These are phyloP conservation scores for Cataglyphis hispanica DNA, from an alignment of 1,140 invertebrate species.

Conservation along the genomic window DNA sequence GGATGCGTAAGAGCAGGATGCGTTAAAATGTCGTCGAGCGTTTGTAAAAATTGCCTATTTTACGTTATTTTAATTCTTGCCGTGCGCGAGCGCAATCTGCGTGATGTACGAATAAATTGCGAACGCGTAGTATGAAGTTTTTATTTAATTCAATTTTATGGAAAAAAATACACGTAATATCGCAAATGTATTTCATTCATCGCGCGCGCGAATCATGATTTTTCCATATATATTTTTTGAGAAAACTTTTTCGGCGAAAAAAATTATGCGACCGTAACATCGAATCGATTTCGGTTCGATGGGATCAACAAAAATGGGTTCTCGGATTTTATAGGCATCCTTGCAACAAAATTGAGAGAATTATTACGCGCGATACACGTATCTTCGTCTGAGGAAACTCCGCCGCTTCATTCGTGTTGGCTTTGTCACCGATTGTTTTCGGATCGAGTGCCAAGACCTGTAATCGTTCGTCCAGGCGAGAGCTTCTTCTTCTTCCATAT, in stretches of 20 bases:
- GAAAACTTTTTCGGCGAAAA: background rate
- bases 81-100: constrained; percentile 42
- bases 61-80: constrained; percentile 54
- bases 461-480: constrained; percentile 41
- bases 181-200: background rate
- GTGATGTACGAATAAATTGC: constrained; percentile 54
- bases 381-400: background rate
- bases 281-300: constrained; percentile 9
- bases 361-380: constrained; percentile 51
- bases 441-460: constrained; percentile 50
- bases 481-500: constrained; percentile 49
- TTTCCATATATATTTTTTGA: constrained; percentile 37
- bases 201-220: constrained; percentile 4
- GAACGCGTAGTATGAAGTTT: constrained; percentile 8
- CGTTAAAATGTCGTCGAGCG: constrained; percentile 44
- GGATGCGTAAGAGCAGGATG: constrained; percentile 54
- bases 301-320: constrained; percentile 26
- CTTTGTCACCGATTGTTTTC: constrained; percentile 59
- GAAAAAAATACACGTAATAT: constrained; percentile 31
- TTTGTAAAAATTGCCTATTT: constrained; percentile 52
- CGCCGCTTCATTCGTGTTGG: constrained; percentile 26
- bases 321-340: constrained; percentile 20
- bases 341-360: constrained; percentile 37
- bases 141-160: constrained; percentile 52
- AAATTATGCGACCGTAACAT: constrained; percentile 30